A percentile compares a stretch with the other conserved stretches of the same genome.
Evolutionary conservation across 2,888 invertebrate genomes (phyloP).

Genomic region (Epinotia bilunana): DNA sequence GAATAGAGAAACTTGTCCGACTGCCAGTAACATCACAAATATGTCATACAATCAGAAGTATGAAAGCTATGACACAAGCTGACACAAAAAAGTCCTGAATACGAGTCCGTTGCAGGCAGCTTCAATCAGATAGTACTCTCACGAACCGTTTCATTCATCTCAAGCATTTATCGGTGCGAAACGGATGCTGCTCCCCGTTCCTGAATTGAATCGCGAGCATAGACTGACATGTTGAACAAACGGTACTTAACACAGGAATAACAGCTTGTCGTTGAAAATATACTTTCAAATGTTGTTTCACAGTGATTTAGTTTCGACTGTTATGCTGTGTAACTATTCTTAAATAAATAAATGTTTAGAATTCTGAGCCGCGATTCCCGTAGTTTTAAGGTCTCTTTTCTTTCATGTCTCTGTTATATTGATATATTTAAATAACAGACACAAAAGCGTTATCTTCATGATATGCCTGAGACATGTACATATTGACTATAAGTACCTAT

Average conservation of each 20-base stretch:
- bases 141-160: conserved; percentile 74
- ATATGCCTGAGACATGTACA: no score
- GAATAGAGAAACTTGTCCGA: neutral
- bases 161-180: conserved; percentile 67
- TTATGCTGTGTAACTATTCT: no score
- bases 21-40: neutral
- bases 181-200: conserved; percentile 68
- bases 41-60: neutral
- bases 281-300: neutral
- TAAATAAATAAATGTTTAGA: neutral
- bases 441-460: no score
- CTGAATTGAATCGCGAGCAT: conserved; percentile 58
- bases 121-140: conserved; percentile 73
- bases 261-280: neutral
- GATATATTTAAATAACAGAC: no score
- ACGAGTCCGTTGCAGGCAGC: conserved; percentile 46
- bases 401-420: neutral
- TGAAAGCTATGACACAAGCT: neutral
- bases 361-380: neutral
- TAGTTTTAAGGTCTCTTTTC: neutral
- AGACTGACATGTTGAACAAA: neutral
- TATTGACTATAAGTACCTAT: no score
- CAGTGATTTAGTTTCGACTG: no score
- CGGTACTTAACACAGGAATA: conserved; percentile 16
- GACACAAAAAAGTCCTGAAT: conserved; percentile 11